Conservation (phyloP, 2,888 invertebrate species). For the Perizoma affinitatum region DNA sequence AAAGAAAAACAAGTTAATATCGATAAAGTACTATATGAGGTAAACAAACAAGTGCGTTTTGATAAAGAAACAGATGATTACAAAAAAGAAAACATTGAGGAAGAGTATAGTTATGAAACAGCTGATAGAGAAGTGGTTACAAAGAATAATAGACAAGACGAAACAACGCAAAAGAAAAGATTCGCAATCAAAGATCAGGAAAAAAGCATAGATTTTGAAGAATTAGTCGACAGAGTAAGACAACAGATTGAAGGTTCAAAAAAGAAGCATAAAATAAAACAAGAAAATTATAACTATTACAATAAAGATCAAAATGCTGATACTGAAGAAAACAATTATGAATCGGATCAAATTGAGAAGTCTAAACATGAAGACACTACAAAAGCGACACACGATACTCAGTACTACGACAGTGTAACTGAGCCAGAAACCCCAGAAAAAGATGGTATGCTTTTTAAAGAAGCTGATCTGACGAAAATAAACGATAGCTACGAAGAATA, state of each 20-base stretch:
- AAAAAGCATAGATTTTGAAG: slow-evolving; percentile 44
- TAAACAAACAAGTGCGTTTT: background rate
- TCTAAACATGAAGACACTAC: background rate
- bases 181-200: slow-evolving; percentile 22
- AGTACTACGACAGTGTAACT: slow-evolving; percentile 15
- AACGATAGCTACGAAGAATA: slow-evolving; percentile 68
- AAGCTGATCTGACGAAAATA: slow-evolving; percentile 37
- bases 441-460: slow-evolving; percentile 35
- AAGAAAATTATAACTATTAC: background rate
- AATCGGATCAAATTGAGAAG: background rate
- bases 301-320: background rate
- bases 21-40: background rate
- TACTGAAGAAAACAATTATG: no score
- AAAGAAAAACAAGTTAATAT: slow-evolving; percentile 10
- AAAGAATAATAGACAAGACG: background rate
- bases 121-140: background rate
- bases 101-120: slow-evolving; percentile 5
- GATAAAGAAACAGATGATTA: background rate
- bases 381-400: slow-evolving; percentile 8
- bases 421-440: slow-evolving; percentile 16
- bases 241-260: slow-evolving; percentile 41
- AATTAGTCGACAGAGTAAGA: slow-evolving; percentile 51
- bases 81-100: no score
- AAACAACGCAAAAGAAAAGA: slow-evolving; percentile 16
- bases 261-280: slow-evolving; percentile 2